Evolutionary conservation across 2,888 invertebrate genomes (phyloP).

Genomic region (Polyommatus iphigenia): DNA sequence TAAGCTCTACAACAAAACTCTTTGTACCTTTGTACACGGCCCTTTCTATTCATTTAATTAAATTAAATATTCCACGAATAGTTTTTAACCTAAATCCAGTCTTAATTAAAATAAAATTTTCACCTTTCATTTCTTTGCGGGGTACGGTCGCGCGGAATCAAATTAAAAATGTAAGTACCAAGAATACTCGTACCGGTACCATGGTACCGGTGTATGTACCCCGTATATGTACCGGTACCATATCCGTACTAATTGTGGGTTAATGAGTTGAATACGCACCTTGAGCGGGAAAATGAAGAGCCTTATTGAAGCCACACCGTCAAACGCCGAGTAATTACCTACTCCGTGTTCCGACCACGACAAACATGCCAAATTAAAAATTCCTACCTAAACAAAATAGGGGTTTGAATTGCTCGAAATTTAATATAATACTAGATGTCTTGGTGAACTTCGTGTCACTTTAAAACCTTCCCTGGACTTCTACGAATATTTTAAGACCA

Average conservation of each 20-base stretch:
- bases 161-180: constrained; percentile 8
- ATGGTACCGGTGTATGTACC: neutral
- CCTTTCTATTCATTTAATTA: constrained; percentile 6
- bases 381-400: neutral
- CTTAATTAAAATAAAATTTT: constrained; percentile 14
- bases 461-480: no score
- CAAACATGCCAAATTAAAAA: constrained; percentile 7
- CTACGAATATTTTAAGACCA: no score
- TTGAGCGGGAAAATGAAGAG: constrained; percentile 29
- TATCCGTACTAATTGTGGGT: constrained; percentile 22
- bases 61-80: neutral
- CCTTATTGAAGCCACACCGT: constrained; percentile 28
- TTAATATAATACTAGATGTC: no score
- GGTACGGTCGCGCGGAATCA: constrained; percentile 11
- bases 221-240: neutral
- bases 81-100: constrained; percentile 8
- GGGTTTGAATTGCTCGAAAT: neutral
- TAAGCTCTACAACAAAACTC: no score
- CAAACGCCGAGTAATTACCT: constrained; percentile 25
- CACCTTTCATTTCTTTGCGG: constrained; percentile 12
- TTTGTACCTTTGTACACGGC: neutral
- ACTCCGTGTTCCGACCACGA: neutral
- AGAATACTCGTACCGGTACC: neutral
- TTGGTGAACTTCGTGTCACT: no score
- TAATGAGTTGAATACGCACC: constrained; percentile 31